Base-by-base conservation (phyloP, 2,888 invertebrate genomes). In the Sarcophaga caerulescens region DNA sequence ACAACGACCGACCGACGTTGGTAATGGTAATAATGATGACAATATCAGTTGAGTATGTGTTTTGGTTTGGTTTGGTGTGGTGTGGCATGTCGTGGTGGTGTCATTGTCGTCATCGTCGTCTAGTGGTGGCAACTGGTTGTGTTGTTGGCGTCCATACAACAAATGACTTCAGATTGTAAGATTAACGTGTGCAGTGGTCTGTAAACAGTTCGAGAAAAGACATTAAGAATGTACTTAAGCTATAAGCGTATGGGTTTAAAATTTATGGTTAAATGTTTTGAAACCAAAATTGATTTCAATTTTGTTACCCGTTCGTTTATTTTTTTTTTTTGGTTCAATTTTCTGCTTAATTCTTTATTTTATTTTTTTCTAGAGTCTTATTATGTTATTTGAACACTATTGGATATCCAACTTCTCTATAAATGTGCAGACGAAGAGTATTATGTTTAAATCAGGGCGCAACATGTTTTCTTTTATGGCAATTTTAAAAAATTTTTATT, bases 221-320 rank as follows among this genome's bases (percentile, higher is more conserved):
- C 86, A 86, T 81, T 86, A 86, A 86, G 84, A 84, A 77, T 79
- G 75, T 85, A 85, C 85, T 85, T 82, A 85, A 85, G 86, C 86
- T 84, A 84, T 84, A 86, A 86, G 86, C 81, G 86, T 81, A 84
- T 85, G 70, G 69, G 82, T 78, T 84, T 78, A 81, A 75, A 86
- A 86, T 86, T 86, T 86, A 86, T 84, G 70, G 74, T 77, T 81
- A 84, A 83, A 80, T 74, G 63, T 69, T 86, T 81, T 77, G 73
- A 76, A 83, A 77, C 45, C n/a, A 81, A 81, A 86, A 86, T 86
- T 84, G 85, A 86, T 86, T 86, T 86, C 68, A 62, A 23, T 69
- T 79, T 84, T 73, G 69, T 69, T 71, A 23, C 66, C 5, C 63
- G 1, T 44, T 35, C 21, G 10, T 25, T 62, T 62, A 14, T 69